A percentile compares a stretch with the other conserved stretches of the same genome.
Conservation (phyloP, 2,113 vertebrate species). For the Cathartes aura region DNA sequence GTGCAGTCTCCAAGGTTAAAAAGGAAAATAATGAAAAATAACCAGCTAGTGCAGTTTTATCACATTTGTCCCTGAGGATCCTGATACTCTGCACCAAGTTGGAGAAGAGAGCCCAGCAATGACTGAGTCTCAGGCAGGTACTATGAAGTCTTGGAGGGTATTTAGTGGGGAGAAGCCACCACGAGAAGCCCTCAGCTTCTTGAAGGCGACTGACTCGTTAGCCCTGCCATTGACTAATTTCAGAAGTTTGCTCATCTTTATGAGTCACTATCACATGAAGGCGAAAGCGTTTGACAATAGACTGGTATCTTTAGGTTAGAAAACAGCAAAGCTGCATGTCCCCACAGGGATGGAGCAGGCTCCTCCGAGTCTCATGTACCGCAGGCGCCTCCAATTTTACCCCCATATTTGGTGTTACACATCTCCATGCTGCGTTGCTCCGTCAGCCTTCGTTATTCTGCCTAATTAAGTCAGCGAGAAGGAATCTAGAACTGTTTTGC, state of each 20-base stretch:
- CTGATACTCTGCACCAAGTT: background rate
- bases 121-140: background rate
- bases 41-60: background rate
- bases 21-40: background rate
- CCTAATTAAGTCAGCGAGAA: background rate
- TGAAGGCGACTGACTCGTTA: fast-evolving
- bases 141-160: background rate
- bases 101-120: background rate
- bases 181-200: background rate
- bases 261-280: fast-evolving
- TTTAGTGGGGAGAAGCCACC: background rate
- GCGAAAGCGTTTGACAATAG: fast-evolving
- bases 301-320: background rate
- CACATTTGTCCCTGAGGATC: background rate
- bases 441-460: background rate
- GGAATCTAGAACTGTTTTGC: background rate
- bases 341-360: background rate
- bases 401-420: background rate
- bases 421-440: background rate
- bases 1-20: background rate
- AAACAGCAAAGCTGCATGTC: background rate
- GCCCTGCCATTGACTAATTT: background rate
- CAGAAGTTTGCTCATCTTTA: background rate
- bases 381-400: fast-evolving
- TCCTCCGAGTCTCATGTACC: fast-evolving